Evolutionary conservation across 1,140 invertebrate genomes (phyloP).

Genomic region (Drosophila nigrodunni): DNA sequence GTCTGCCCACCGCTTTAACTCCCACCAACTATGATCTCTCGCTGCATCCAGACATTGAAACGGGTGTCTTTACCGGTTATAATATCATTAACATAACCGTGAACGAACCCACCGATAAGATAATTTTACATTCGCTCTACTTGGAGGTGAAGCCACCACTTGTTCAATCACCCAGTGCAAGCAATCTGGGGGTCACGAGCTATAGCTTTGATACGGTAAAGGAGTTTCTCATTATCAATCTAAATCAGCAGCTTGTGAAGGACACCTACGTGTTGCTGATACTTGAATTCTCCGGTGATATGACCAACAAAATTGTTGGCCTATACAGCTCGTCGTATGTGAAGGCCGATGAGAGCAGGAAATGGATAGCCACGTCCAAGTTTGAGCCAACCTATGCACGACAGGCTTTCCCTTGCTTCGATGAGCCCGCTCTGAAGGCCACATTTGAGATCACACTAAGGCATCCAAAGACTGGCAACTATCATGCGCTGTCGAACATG

Average conservation of each 20-base stretch:
- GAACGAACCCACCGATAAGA: slow-evolving; percentile 85
- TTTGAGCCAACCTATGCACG: slow-evolving; percentile 97
- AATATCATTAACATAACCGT: slow-evolving; percentile 89
- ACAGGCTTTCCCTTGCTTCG: slow-evolving; percentile 97
- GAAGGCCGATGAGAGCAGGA: slow-evolving; percentile 70
- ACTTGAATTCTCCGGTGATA: slow-evolving; percentile 84
- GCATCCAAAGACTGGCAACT: slow-evolving; percentile 87
- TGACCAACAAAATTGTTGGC: slow-evolving; percentile 85
- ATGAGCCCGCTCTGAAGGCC: slow-evolving; percentile 97
- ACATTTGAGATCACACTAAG: slow-evolving; percentile 92
- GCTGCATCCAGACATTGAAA: slow-evolving; percentile 90
- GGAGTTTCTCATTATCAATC: slow-evolving; percentile 72
- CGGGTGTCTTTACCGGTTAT: slow-evolving; percentile 89
- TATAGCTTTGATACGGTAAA: slow-evolving; percentile 51
- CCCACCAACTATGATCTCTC: slow-evolving; percentile 92
- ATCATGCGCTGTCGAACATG: slow-evolving; percentile 94
- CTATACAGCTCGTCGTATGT: slow-evolving; percentile 85
- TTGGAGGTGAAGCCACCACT: slow-evolving; percentile 49
- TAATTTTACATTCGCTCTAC: slow-evolving; percentile 90
- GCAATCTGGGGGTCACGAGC: slow-evolving; percentile 27
- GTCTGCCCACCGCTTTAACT: slow-evolving; percentile 88
- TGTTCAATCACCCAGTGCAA: slow-evolving; percentile 23
- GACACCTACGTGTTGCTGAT: slow-evolving; percentile 33
- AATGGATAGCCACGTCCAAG: slow-evolving; percentile 93
- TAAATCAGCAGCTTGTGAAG: slow-evolving; percentile 40